Evolutionary conservation across 2,797 vertebrate species (phyloP).

Genomic region (Channallabes apus): DNA sequence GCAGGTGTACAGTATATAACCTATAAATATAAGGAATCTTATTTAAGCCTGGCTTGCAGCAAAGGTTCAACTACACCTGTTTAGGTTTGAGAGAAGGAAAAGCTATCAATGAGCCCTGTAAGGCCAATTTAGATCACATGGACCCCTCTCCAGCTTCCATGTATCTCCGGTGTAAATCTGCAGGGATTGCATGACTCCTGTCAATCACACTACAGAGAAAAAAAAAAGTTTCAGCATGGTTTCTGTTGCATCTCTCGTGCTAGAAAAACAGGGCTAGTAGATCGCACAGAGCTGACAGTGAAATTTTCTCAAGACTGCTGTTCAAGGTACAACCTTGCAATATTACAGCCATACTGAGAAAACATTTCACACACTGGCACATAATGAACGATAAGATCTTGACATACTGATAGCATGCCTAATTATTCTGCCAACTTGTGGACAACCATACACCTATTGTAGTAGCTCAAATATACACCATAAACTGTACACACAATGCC

Average conservation of each 20-base stretch:
- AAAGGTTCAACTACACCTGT: slow-evolving; percentile 73
- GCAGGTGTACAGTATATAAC: no score
- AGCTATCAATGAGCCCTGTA: slow-evolving; percentile 66
- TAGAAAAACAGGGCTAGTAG: slow-evolving; percentile 57
- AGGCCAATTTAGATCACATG: slow-evolving; percentile 61
- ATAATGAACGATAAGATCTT: slow-evolving; percentile 54
- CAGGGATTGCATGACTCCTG: slow-evolving; percentile 75
- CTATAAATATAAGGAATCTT: slow-evolving; percentile 55
- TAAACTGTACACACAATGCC: background rate
- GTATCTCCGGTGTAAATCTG: slow-evolving; percentile 75
- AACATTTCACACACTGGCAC: slow-evolving; percentile 66
- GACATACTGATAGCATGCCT: slow-evolving; percentile 29
- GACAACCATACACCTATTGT: slow-evolving; percentile 40
- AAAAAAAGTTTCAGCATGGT: slow-evolving; percentile 62
- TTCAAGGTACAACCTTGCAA: slow-evolving; percentile 70
- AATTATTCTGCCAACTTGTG: slow-evolving; percentile 43
- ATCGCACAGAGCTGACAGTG: slow-evolving; percentile 52
- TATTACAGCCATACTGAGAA: slow-evolving; percentile 62
- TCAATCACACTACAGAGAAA: slow-evolving; percentile 69
- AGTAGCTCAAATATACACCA: background rate
- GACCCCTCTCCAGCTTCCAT: slow-evolving; percentile 58
- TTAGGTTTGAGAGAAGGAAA: slow-evolving; percentile 63
- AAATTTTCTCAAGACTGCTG: slow-evolving; percentile 69
- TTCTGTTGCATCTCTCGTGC: slow-evolving; percentile 62
- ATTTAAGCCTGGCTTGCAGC: slow-evolving; percentile 56